phyloP scores from a whole-genome alignment of 2,113 vertebrate species.

The Ia io region DNA sequence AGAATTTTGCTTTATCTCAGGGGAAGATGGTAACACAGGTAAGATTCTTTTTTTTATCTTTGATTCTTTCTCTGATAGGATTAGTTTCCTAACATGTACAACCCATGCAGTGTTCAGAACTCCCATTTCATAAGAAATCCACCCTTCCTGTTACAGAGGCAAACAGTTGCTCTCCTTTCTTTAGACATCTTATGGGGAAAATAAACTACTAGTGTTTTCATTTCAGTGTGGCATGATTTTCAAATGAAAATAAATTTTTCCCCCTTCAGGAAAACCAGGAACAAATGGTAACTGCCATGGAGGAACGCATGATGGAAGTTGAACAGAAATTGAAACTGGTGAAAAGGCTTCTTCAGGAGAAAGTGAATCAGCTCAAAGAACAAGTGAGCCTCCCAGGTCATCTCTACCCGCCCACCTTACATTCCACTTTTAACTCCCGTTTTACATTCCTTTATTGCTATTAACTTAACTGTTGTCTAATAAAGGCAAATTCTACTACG shows the following conservation, averaged over 20 bases:
- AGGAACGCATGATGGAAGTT: constrained; percentile 92
- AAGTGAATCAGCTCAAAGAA: constrained; percentile 94
- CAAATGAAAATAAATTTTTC: constrained; percentile 54
- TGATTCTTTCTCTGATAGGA: constrained; percentile 30
- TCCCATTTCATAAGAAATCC: constrained; percentile 45
- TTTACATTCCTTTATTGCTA: constrained; percentile 16
- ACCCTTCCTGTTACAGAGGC: background rate
- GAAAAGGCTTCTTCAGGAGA: constrained; percentile 94
- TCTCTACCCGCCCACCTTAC: background rate
- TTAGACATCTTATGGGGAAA: background rate
- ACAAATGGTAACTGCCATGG: constrained; percentile 89
- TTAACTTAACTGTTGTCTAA: constrained; percentile 37
- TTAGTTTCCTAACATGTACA: background rate
- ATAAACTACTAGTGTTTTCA: background rate
- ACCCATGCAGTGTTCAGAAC: background rate
- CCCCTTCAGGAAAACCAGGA: constrained; percentile 85
- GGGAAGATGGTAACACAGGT: constrained; percentile 55
- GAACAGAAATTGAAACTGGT: constrained; percentile 92
- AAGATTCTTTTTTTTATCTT: constrained; percentile 54
- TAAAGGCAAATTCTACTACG: constrained; percentile 26
- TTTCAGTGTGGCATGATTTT: constrained; percentile 34
- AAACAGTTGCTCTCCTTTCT: background rate
- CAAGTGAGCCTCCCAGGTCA: constrained; percentile 84
- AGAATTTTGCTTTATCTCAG: constrained; percentile 54
- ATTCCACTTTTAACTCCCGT: background rate